A percentile compares a stretch with the other conserved stretches of the same genome.
Evolutionary conservation across 2,888 invertebrate species (phyloP).

Genomic region (Caenorhabditis sp.): DNA sequence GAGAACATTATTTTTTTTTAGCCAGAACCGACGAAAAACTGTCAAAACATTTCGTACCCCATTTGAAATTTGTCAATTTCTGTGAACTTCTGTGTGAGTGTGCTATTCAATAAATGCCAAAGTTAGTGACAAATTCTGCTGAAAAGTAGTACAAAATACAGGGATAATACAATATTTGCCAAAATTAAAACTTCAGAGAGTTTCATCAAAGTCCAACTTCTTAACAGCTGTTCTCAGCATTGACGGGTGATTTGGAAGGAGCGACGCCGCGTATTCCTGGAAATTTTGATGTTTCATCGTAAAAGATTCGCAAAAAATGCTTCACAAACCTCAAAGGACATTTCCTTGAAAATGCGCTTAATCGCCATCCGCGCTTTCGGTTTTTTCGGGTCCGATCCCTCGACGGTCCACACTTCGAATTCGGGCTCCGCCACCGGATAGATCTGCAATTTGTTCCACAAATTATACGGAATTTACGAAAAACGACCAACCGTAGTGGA

Average conservation of each 20-base stretch:
- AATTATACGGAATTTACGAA: background rate
- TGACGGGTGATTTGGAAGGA: constrained; percentile 46
- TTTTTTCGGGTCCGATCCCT: constrained; percentile 28
- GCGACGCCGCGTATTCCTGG: constrained; percentile 47
- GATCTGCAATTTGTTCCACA: too few species aligned
- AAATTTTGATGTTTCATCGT: background rate
- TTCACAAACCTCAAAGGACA: constrained; percentile 46
- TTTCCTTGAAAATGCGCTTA: constrained; percentile 46
- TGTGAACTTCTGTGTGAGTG: too few species aligned
- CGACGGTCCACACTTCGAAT: constrained; percentile 57
- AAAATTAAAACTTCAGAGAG: constrained; percentile 21
- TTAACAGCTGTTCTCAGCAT: constrained; percentile 25
- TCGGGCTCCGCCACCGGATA: constrained; percentile 3
- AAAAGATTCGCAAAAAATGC: background rate
- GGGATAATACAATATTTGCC: background rate
- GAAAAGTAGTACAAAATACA: too few species aligned
- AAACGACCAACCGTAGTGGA: background rate
- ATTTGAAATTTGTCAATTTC: too few species aligned
- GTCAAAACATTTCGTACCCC: too few species aligned
- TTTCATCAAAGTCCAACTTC: constrained; percentile 50
- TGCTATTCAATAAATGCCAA: too few species aligned
- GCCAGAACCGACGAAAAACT: too few species aligned
- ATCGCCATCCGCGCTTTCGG: constrained; percentile 50
- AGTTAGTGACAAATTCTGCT: too few species aligned
- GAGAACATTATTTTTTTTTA: too few species aligned